A percentile compares a stretch with the other conserved stretches of the same genome.
Conservation (phyloP, 2,797 vertebrate species). For the Anguilla obscura region DNA sequence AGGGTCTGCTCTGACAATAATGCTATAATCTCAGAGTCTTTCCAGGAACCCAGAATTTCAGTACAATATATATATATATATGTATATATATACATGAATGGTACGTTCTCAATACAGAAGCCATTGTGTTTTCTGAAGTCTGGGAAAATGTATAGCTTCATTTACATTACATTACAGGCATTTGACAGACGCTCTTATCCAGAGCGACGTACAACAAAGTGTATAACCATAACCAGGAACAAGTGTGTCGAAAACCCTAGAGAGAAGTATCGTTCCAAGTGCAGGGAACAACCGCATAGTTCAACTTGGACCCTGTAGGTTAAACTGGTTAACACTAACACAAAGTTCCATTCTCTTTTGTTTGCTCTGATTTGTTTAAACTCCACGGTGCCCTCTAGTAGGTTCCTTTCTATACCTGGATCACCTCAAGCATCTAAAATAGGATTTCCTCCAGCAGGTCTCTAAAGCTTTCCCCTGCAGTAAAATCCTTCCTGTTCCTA, state of each 20-base stretch:
- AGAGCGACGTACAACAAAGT: too few relatives aligned
- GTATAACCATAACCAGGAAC: too few relatives aligned
- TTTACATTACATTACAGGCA: too few relatives aligned
- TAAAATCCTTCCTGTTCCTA: background rate
- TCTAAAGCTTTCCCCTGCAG: background rate
- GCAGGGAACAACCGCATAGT: too few relatives aligned
- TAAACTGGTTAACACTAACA: too few relatives aligned
- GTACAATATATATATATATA: too few relatives aligned
- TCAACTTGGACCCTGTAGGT: too few relatives aligned
- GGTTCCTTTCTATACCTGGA: background rate
- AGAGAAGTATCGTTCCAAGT: too few relatives aligned
- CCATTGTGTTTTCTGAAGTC: background rate
- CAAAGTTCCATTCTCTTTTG: background rate
- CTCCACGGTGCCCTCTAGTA: background rate
- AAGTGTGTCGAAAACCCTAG: too few relatives aligned
- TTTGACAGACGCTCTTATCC: too few relatives aligned
- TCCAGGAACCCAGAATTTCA: background rate
- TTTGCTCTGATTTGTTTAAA: background rate
- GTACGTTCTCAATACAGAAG: background rate
- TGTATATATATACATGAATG: background rate
- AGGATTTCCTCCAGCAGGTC: background rate
- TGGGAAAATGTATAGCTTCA: background rate
- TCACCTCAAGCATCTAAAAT: background rate
- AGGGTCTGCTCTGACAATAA: constrained; percentile 33
- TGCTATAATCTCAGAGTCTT: constrained; percentile 34